Evolutionary conservation across 1,140 invertebrate species (phyloP), one percentile per base, ranked within the genome.

Genomic region (Aphaenogaster rudis): DNA sequence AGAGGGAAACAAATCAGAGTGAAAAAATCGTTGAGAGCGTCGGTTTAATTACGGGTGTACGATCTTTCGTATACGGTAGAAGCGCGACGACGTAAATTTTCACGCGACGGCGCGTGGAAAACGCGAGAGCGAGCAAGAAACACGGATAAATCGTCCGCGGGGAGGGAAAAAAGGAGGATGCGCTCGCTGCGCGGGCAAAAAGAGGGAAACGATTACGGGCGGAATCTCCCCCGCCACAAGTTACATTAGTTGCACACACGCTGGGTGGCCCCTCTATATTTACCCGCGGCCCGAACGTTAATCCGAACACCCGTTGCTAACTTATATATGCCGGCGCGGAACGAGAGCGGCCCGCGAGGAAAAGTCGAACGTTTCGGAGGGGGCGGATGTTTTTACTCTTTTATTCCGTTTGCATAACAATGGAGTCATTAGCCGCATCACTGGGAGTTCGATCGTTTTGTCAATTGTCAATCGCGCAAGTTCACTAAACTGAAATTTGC

Each of bases 211-310:
- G 78, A 81, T 72, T 71, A 28, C 71, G 71, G 87, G 86, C 64
- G 79, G 89, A 89, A 85, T 82, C 63, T 84, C 15, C 15, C 89
- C 81, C 57, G 74, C 78, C 84, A 17, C 64, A 52, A 39, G 87
- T 90, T 94, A 91, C 93, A 93, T 94, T 94, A 94, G 93, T 93
- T 92, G 90, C 94, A 86, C 64, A 67, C 39, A 67, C 87, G 88
- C 76, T 94, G 93, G 93, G 93, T 94, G 94, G 93, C 87, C 93
- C 52, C 91, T 87, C 94, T 94, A 94, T 94, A 94, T 94, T 94
- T 94, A 94, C 93, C 88, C 92, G 82, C 86, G 88, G 89, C 84
- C 88, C 79, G 88, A 93, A 91, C 91, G 92, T 92, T 93, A 93
- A 94, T 94, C 94, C 93, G 90, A 94, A 92, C 92, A 91, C 91